A percentile compares a stretch with the other conserved stretches of the same genome.
Conservation (phyloP, 2,888 invertebrate genomes). For the Ephialtes manifestator region DNA sequence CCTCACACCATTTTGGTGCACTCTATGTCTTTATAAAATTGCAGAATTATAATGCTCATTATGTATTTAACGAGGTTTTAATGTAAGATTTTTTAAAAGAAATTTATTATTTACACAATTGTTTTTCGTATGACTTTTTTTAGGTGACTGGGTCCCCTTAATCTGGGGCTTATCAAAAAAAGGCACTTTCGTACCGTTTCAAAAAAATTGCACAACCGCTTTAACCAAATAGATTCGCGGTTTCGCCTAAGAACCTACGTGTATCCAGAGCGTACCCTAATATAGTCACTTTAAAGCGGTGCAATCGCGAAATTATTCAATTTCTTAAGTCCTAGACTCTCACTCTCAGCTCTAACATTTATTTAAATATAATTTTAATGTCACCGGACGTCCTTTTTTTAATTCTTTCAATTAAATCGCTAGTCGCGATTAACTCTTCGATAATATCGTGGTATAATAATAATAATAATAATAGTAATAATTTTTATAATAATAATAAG, state of each 20-base stretch:
- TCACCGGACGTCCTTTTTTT: conserved; percentile 25
- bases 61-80: no score
- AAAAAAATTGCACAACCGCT: conserved; percentile 49
- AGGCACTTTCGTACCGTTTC: conserved; percentile 59
- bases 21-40: no score
- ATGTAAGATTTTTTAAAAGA: no score
- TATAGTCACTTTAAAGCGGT: conserved; percentile 56
- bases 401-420: conserved; percentile 20
- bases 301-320: conserved; percentile 61
- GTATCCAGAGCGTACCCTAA: conserved; percentile 45
- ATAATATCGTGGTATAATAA: conserved; percentile 41
- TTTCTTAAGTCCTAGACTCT: conserved; percentile 55
- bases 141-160: no score
- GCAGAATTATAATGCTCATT: no score
- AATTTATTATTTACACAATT: no score
- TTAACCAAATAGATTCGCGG: conserved; percentile 41
- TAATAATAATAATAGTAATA: conserved; percentile 42
- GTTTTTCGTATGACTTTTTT: no score
- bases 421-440: conserved; percentile 26
- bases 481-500: conserved; percentile 29
- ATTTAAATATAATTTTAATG: conserved; percentile 31
- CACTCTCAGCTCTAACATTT: conserved; percentile 50
- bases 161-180: conserved; percentile 33
- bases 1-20: no score
- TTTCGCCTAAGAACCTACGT: conserved; percentile 26